Evolutionary conservation across 2,888 invertebrate species (phyloP).

Genomic region (Callyntrura sp.): DNA sequence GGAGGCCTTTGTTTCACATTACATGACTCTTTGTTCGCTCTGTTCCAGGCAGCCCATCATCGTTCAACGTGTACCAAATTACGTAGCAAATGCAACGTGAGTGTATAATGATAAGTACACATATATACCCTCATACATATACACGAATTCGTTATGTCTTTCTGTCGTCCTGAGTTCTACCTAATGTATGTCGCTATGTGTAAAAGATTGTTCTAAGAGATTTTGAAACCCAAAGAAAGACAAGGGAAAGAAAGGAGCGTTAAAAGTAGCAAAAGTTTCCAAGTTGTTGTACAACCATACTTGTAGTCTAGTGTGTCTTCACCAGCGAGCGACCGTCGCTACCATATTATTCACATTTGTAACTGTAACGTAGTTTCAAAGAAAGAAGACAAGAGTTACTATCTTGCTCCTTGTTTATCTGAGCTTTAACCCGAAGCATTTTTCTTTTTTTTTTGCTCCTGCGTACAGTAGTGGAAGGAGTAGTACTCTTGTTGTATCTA

Average conservation of each 20-base stretch:
- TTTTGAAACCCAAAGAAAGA: conserved; percentile 51
- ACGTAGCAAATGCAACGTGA: not conserved
- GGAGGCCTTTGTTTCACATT: conserved; percentile 71
- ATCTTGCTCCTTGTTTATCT: conserved; percentile 58
- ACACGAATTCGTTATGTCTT: not conserved
- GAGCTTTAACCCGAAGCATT: conserved; percentile 63
- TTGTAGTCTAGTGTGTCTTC: not conserved
- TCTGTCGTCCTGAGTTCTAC: not conserved
- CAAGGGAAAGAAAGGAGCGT: not conserved
- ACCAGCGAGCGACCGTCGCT: not conserved
- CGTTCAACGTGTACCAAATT: not conserved
- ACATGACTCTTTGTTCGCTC: conserved; percentile 38
- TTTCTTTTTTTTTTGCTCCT: conserved; percentile 32
- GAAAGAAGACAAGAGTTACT: conserved; percentile 47
- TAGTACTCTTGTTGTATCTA: not conserved
- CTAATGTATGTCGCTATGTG: conserved; percentile 20
- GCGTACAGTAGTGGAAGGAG: not conserved
- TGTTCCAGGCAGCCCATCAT: conserved; percentile 21
- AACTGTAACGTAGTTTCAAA: conserved; percentile 22
- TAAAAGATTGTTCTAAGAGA: conserved; percentile 51
- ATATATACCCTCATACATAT: too few relatives aligned
- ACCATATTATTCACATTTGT: conserved; percentile 3
- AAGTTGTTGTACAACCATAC: conserved; percentile 13
- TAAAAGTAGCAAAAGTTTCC: conserved; percentile 55
- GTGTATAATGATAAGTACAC: conserved; percentile 10